Evolutionary conservation across 2,113 vertebrate species (phyloP).

Genomic region (Zosterops borbonicus): DNA sequence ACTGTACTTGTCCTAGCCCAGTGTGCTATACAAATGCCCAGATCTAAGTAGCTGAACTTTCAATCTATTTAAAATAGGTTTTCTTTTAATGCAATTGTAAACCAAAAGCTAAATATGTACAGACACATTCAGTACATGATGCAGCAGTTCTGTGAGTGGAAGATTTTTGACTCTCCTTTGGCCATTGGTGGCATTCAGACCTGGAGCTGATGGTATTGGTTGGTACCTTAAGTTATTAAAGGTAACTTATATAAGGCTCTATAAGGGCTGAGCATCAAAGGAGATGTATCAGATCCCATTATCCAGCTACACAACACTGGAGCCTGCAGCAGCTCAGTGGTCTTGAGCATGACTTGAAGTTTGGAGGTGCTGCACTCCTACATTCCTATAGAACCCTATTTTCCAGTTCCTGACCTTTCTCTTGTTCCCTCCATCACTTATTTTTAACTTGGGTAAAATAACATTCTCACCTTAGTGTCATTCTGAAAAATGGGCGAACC

Average conservation of each 20-base stretch:
- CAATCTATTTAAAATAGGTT: neutral
- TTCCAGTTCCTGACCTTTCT: neutral
- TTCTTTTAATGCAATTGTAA: neutral
- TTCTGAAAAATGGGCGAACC: neutral
- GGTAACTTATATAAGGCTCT: neutral
- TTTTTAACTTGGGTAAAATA: neutral
- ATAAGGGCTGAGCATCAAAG: accelerated
- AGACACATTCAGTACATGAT: neutral
- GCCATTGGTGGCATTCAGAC: neutral
- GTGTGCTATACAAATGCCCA: neutral
- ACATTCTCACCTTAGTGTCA: neutral
- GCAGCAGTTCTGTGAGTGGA: neutral
- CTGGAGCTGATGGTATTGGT: neutral
- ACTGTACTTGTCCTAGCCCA: neutral
- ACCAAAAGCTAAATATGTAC: neutral
- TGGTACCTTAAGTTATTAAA: neutral
- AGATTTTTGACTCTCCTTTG: neutral
- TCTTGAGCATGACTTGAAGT: neutral
- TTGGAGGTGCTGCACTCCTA: neutral
- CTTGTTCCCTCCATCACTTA: neutral
- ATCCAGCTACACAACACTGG: neutral
- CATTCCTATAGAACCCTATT: neutral
- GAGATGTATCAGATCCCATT: neutral
- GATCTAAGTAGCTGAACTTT: neutral
- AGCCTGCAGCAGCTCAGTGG: neutral